These are phyloP conservation scores for Pimephales promelas DNA, from an alignment of 2,113 vertebrate species.

Conservation along the genomic window DNA sequence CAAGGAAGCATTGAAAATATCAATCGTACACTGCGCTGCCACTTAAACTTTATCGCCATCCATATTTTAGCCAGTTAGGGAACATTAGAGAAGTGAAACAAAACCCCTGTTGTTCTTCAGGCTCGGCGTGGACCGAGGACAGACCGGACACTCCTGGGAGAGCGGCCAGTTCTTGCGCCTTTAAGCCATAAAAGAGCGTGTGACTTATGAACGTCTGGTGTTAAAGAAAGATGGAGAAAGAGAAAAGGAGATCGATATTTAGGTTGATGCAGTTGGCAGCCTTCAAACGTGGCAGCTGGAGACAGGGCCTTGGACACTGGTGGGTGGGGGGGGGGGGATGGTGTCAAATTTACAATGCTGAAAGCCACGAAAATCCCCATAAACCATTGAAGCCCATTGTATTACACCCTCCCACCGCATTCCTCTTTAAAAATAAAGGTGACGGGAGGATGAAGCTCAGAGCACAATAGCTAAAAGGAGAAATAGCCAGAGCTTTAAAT, in stretches of 20 bases:
- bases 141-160: neutral
- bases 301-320: constrained; percentile 45
- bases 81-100: constrained; percentile 11
- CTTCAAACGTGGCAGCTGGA: constrained; percentile 58
- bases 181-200: constrained; percentile 53
- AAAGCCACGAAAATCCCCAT: constrained; percentile 55
- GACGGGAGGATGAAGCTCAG: constrained; percentile 46
- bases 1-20: constrained; percentile 36
- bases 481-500: constrained; percentile 43
- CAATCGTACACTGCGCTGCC: constrained; percentile 30
- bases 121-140: neutral
- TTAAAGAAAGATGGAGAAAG: constrained; percentile 54
- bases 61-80: constrained; percentile 24
- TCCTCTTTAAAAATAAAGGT: constrained; percentile 55
- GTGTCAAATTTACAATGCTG: constrained; percentile 56
- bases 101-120: neutral
- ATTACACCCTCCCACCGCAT: constrained; percentile 41
- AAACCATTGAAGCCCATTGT: constrained; percentile 57
- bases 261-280: constrained; percentile 59
- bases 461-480: constrained; percentile 35
- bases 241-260: constrained; percentile 60
- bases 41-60: constrained; percentile 39
- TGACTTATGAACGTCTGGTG: constrained; percentile 58
- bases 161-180: constrained; percentile 26
- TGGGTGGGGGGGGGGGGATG: constrained; percentile 21